phyloP scores from a whole-genome alignment of 2,113 vertebrate species.

The Motacilla tschutschensis region DNA sequence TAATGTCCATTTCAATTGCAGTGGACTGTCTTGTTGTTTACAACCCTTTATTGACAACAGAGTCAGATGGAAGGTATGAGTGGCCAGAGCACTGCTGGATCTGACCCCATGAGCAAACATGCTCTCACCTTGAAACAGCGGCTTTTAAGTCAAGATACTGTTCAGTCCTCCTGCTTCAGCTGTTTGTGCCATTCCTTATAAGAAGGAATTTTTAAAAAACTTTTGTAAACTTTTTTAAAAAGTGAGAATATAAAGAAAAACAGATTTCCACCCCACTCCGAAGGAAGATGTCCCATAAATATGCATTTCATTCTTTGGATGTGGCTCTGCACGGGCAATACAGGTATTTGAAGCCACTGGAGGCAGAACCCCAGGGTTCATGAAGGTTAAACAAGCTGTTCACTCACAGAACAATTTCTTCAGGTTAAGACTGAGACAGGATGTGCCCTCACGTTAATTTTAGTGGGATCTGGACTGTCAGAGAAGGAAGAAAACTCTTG shows the following conservation, averaged over 20 bases:
- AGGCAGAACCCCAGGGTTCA: neutral
- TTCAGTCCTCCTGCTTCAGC: neutral
- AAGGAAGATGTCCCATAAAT: neutral
- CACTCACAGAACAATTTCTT: neutral
- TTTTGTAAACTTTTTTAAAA: neutral
- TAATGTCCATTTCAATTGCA: neutral
- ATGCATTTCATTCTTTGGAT: neutral
- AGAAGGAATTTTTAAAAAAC: neutral
- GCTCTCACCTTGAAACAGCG: neutral
- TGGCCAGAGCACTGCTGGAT: neutral
- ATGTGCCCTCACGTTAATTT: neutral
- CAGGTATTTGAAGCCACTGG: neutral
- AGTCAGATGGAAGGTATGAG: rapidly evolving
- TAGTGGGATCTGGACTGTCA: neutral
- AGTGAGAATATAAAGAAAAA: neutral
- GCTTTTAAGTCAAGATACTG: neutral
- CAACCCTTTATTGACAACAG: neutral
- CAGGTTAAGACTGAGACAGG: neutral
- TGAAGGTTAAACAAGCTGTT: neutral
- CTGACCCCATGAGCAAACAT: neutral
- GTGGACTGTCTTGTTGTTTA: neutral
- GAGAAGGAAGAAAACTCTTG: neutral
- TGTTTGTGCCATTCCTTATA: neutral
- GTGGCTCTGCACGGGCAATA: neutral
- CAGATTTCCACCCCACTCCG: neutral